Evolutionary conservation across 2,797 vertebrate species (phyloP).

Genomic region (Hippoglossus hippoglossus): DNA sequence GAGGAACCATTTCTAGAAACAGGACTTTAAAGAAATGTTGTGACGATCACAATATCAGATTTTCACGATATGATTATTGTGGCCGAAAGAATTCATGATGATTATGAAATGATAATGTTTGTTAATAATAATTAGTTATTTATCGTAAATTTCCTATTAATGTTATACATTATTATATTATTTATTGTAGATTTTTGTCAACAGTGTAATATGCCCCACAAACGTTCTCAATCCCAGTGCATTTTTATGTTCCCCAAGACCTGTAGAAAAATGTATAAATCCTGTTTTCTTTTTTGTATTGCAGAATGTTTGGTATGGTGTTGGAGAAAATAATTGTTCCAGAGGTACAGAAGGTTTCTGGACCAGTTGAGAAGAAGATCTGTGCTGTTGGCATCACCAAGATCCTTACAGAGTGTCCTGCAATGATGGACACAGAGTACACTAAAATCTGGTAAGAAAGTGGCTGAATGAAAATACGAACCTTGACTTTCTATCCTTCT

Average conservation of each 20-base stretch:
- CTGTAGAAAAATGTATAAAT: not conserved
- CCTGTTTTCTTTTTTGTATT: constrained; percentile 21
- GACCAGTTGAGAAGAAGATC: constrained; percentile 97
- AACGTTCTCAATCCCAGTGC: not conserved
- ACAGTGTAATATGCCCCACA: no score
- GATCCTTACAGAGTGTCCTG: constrained; percentile 94
- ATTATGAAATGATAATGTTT: no score
- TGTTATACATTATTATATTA: no score
- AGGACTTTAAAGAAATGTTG: no score
- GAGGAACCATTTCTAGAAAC: no score
- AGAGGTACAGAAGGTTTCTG: constrained; percentile 98
- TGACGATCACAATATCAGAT: no score
- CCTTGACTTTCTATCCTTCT: not conserved
- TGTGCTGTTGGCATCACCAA: constrained; percentile 98
- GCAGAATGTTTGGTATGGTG: constrained; percentile 99
- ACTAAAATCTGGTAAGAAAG: constrained; percentile 94
- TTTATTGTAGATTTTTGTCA: not conserved
- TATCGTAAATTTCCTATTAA: no score
- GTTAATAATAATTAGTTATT: no score
- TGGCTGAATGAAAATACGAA: not conserved
- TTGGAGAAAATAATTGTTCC: constrained; percentile 98
- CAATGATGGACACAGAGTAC: constrained; percentile 99
- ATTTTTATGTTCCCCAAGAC: not conserved
- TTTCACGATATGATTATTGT: no score
- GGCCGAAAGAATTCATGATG: no score